Percentiles rank a stretch among this genome's conserved stretches.
phyloP scores from a whole-genome alignment of 2,113 vertebrate species.

The Gasterosteus nipponicus region DNA sequence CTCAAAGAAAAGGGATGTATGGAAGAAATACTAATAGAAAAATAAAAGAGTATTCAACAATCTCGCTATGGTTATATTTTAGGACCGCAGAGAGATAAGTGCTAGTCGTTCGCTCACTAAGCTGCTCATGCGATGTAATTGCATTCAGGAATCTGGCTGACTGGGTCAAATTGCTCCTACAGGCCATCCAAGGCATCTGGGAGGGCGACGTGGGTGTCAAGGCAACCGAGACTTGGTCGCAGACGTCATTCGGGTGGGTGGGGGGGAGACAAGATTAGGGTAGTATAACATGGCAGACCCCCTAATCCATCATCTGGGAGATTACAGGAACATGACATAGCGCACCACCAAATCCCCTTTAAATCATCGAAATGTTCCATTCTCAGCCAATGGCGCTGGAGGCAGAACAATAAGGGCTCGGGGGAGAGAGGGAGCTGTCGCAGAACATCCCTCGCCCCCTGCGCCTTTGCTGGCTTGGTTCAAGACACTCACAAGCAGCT shows the following conservation, averaged over 20 bases:
- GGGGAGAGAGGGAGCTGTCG: constrained; percentile 50
- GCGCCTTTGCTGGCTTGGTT: constrained; percentile 44
- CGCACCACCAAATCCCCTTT: constrained; percentile 72
- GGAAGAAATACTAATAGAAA: constrained; percentile 10
- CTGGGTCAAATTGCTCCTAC: constrained; percentile 52
- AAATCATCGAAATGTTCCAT: constrained; percentile 75
- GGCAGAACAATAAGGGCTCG: constrained; percentile 60
- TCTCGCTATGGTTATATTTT: constrained; percentile 13
- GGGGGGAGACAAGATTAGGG: constrained; percentile 62
- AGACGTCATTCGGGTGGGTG: constrained; percentile 36
- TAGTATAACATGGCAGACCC: constrained; percentile 62
- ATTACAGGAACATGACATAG: constrained; percentile 77
- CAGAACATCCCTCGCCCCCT: constrained; percentile 36
- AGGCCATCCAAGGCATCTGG: constrained; percentile 31
- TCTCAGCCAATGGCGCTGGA: constrained; percentile 49
- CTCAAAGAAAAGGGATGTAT: constrained; percentile 23
- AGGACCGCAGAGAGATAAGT: constrained; percentile 46
- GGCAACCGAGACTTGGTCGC: constrained; percentile 15
- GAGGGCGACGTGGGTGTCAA: constrained; percentile 39
- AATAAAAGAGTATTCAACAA: not conserved
- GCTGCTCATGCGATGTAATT: constrained; percentile 29
- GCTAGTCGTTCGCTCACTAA: constrained; percentile 33
- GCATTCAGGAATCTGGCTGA: constrained; percentile 37
- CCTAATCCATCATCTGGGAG: constrained; percentile 78
- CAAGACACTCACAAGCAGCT: constrained; percentile 65